Base-by-base conservation (phyloP, 2,888 invertebrate species). In the Hypolimnas misippus region DNA sequence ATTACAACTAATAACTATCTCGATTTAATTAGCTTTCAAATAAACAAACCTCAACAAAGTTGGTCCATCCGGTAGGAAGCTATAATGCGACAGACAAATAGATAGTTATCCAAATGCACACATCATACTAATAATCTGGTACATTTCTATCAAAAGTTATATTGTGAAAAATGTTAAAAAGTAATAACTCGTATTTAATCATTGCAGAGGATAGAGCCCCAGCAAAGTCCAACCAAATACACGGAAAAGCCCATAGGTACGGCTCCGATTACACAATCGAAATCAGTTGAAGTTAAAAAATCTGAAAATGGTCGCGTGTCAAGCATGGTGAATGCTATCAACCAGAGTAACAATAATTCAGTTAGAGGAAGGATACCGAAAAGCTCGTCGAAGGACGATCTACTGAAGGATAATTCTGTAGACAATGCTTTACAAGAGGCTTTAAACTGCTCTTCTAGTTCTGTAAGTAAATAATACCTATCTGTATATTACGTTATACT, bases 321-420 rank as follows among this genome's bases (percentile, higher is more conserved):
- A 1, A 88, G 74, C 38, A 92, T 92, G 56, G 92, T 92, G 62
- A 84, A 87, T 62, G 89, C 92, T 0, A 83, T 92, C 61, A 92
- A 92, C 69, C 86, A 87, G 65, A 29, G 49, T 2, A 49, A 46
- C 44, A 46, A 49, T 49, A 79, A 75, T 71, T 88, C 91, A 0
- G 76, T 83, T 64, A 68, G 91, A 51, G 88, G 87, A 2, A 70
- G 89, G 68, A 87, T 92, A 76, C 85, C 83, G 10, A 91, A 90
- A 75, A 90, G 89, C 58, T 86, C 88, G 0, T 91, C 92, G 1
- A 92, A 90, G 68, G 92, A 92, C 50, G 88, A 92, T 46, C 77
- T 92, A 33, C 64, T 89, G 7, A 86, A 86, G 59, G 89, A 92
- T 10, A 79, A 82, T 46, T 79, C 78, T 10, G 74, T 75, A 0